Conservation (phyloP, 2,113 vertebrate species). For the Coturnix japonica region DNA sequence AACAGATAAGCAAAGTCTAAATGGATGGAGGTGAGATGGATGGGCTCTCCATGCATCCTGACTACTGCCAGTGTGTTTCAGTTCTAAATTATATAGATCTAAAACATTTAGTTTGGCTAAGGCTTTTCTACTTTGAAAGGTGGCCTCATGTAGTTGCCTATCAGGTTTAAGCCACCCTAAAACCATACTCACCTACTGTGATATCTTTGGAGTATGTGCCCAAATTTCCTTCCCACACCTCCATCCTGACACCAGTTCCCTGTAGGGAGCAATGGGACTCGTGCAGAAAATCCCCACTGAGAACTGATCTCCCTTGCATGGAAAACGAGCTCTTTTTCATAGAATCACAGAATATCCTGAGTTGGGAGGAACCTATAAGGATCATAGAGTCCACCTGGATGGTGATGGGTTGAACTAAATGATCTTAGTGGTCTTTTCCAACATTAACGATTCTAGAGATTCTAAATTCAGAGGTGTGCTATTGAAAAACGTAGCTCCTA, state of each 20-base stretch:
- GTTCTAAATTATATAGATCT: background rate
- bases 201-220: background rate
- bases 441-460: too few relatives aligned
- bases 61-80: background rate
- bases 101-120: background rate
- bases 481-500: background rate
- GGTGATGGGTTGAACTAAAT: too few relatives aligned
- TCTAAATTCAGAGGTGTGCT: background rate
- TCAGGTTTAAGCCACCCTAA: background rate
- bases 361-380: too few relatives aligned
- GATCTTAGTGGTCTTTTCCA: too few relatives aligned
- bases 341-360: too few relatives aligned
- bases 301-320: background rate
- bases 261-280: background rate
- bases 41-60: background rate
- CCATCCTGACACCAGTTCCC: background rate
- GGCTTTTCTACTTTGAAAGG: background rate
- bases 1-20: conserved; percentile 14
- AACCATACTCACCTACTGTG: rapidly evolving
- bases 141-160: background rate
- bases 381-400: too few relatives aligned
- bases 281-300: background rate
- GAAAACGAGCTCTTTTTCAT: background rate
- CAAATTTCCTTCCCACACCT: background rate
- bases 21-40: background rate